Evolutionary conservation across 2,888 invertebrate species (phyloP), one percentile per base, ranked within the genome.

Genomic region (Spodoptera picta): DNA sequence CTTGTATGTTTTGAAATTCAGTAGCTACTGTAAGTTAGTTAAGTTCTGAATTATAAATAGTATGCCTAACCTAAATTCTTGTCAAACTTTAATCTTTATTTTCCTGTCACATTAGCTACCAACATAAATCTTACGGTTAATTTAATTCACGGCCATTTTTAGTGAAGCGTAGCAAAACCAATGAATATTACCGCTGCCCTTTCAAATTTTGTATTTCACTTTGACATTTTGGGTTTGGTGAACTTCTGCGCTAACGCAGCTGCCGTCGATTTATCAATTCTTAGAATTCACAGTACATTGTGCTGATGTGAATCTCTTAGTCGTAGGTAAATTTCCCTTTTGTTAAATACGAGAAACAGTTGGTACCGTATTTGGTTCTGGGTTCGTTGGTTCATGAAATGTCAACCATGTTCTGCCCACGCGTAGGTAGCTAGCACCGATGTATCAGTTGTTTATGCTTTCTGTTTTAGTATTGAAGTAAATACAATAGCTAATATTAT

Each of bases 221-320:
- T 70, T 69, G 47, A 59, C n/a, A 48, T 70, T 70, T 48, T 64
- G 53, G 60, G 62, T 77, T 78, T 68, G 64, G 55, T 52, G 49
- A 79, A 57, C 69, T 69, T 78, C 70, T 73, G 73, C 70, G 69
- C 64, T 59, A 60, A 72, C 73, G 79, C 85, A 84, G 77, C 83
- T 75, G 83, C 77, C 80, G 64, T 68, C 71, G 76, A 83, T 83
- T 80, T 83, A 83, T 84, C 79, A 82, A 71, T 67, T 69, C 70
- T 60, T 49, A 50, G 65, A 71, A 75, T 70, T 57, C 42, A 59
- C 47, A 44, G 50, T 27, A 65, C 60, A 64, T 69, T 62, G 48
- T 49, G 53, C 46, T 14, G 63, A 73, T 67, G 65, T 78, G 69
- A 76, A 78, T 78, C 65, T 71, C 57, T 50, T 58, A 65, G 70